phyloP scores from a whole-genome alignment of 1,140 invertebrate species.

The Pogonomyrmex barbatus region DNA sequence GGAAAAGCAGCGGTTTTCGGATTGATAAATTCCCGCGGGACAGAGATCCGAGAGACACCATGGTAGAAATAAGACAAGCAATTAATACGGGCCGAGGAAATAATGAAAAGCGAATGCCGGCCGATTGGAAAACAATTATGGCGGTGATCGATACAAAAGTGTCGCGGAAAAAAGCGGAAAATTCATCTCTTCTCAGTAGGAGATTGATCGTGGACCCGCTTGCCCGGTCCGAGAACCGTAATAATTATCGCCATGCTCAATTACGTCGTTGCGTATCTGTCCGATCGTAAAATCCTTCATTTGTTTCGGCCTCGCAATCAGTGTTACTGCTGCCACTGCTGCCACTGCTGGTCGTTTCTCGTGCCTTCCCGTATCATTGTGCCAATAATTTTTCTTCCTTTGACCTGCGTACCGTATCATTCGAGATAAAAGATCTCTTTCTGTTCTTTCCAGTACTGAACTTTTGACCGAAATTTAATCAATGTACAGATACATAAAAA shows the following conservation, averaged over 20 bases:
- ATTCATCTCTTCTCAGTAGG: slow-evolving; percentile 41
- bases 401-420: background rate
- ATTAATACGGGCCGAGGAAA: slow-evolving; percentile 45
- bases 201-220: slow-evolving; percentile 60
- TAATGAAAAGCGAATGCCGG: slow-evolving; percentile 35
- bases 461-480: slow-evolving; percentile 5
- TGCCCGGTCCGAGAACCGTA: slow-evolving; percentile 58
- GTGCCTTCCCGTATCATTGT: slow-evolving; percentile 23
- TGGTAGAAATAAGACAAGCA: slow-evolving; percentile 33
- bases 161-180: slow-evolving; percentile 26
- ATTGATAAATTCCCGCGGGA: slow-evolving; percentile 51
- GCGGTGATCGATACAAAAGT: slow-evolving; percentile 54
- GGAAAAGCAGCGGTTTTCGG: slow-evolving; percentile 15
- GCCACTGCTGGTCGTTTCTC: background rate
- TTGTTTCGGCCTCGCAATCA: slow-evolving; percentile 54
- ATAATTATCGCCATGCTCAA: slow-evolving; percentile 75
- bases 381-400: slow-evolving; percentile 49
- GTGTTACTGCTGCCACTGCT: background rate
- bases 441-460: background rate
- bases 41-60: background rate
- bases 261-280: slow-evolving; percentile 65
- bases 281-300: slow-evolving; percentile 64
- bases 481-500: background rate
- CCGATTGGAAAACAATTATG: slow-evolving; percentile 50
- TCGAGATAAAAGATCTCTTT: background rate